phyloP scores from a whole-genome alignment of 1,140 invertebrate genomes.

The Lysiphlebus fabarum region DNA sequence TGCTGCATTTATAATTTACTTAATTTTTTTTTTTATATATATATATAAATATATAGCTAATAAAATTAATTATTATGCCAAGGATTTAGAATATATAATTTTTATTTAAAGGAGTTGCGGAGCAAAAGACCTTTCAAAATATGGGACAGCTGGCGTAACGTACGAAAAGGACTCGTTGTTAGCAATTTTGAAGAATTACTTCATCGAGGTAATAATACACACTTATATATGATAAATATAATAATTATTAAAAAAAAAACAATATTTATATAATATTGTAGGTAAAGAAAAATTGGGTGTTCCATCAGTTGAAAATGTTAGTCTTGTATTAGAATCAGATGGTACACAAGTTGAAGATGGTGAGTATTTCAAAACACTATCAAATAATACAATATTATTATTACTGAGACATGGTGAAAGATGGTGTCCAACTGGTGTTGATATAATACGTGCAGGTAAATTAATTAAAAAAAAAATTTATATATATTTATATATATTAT shows the following conservation, averaged over 20 bases:
- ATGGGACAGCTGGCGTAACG: conserved; percentile 92
- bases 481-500: not conserved
- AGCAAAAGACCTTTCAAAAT: conserved; percentile 96
- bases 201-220: conserved; percentile 73
- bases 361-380: conserved; percentile 87
- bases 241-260: no score
- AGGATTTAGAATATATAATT: no score
- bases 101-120: conserved; percentile 72
- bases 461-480: conserved; percentile 6
- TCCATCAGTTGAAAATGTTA: conserved; percentile 75
- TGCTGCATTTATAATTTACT: conserved; percentile 8
- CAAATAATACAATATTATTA: conserved; percentile 86
- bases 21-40: not conserved
- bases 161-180: conserved; percentile 90
- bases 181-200: conserved; percentile 88
- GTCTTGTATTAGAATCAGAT: conserved; percentile 87
- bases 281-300: conserved; percentile 88
- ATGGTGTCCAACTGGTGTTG: conserved; percentile 87
- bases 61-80: no score
- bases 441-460: conserved; percentile 86
- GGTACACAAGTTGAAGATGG: conserved; percentile 94
- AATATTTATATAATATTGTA: no score
- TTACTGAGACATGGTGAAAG: conserved; percentile 82
- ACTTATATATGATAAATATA: no score
- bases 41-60: no score